These are phyloP conservation scores for Rynchops niger DNA, from an alignment of 2,113 vertebrate genomes.

Conservation along the genomic window DNA sequence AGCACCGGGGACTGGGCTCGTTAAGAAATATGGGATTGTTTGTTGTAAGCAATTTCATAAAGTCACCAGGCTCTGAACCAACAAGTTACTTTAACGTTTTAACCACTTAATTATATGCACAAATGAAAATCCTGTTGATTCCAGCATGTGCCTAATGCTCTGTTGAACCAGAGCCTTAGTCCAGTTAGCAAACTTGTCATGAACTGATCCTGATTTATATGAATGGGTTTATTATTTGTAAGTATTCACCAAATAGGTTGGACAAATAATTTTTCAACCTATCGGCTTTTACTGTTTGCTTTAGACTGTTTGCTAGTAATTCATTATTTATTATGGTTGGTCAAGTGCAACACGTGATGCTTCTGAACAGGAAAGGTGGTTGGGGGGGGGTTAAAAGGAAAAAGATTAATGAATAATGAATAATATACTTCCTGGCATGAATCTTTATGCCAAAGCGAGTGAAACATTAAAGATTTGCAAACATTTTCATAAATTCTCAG, in stretches of 20 bases:
- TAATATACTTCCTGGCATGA: background rate
- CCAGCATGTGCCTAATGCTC: background rate
- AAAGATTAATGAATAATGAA: slow-evolving; percentile 1
- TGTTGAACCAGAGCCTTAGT: background rate
- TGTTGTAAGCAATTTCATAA: background rate
- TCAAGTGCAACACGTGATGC: background rate
- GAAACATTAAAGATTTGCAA: background rate
- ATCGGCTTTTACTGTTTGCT: slow-evolving; percentile 26
- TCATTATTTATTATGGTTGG: slow-evolving; percentile 40
- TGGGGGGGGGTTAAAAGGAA: background rate
- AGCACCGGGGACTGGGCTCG: background rate
- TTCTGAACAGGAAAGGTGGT: background rate
- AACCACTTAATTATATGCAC: background rate
- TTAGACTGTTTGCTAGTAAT: slow-evolving; percentile 27
- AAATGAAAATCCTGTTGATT: background rate
- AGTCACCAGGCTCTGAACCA: background rate
- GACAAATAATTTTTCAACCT: slow-evolving; percentile 46
- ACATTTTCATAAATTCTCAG: background rate
- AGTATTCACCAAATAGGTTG: slow-evolving; percentile 33
- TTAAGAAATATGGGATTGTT: background rate
- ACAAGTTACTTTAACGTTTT: background rate
- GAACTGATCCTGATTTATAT: background rate
- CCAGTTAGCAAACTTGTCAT: slow-evolving; percentile 2
- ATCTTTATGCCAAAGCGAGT: background rate
- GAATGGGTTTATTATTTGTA: slow-evolving; percentile 18